A percentile compares a stretch with the other conserved stretches of the same genome.
These are phyloP conservation scores for Trilocha varians DNA, from an alignment of 2,888 invertebrate species.

Conservation along the genomic window DNA sequence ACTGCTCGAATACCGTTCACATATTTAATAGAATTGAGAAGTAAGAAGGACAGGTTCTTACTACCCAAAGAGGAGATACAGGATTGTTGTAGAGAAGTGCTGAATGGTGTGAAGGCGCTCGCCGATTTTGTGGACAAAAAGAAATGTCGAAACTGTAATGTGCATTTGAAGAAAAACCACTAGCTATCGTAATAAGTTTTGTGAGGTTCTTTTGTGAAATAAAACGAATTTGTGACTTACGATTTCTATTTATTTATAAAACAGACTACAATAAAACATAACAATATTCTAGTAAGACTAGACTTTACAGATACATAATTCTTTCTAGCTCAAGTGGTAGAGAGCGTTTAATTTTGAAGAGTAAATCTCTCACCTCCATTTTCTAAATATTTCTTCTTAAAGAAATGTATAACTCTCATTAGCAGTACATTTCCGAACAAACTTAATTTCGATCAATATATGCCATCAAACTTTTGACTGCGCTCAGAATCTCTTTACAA, in stretches of 20 bases:
- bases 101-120: conserved; percentile 45
- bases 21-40: conserved; percentile 53
- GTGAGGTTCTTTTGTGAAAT: too few species aligned
- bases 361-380: too few species aligned
- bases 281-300: too few species aligned
- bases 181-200: conserved; percentile 5
- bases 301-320: too few species aligned
- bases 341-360: too few species aligned
- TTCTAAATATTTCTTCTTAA: conserved; percentile 2
- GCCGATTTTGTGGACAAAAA: conserved; percentile 43
- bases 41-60: conserved; percentile 46
- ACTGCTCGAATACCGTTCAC: conserved; percentile 56
- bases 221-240: too few species aligned
- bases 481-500: conserved; percentile 48
- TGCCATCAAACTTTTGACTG: conserved; percentile 45
- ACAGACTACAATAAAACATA: too few species aligned
- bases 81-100: conserved; percentile 46
- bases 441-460: conserved; percentile 36
- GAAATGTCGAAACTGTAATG: conserved; percentile 37
- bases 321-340: too few species aligned
- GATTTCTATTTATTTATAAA: too few species aligned
- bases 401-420: too few species aligned
- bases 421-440: not conserved
- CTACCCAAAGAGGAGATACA: conserved; percentile 47
- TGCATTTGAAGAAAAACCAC: conserved; percentile 20